These are phyloP conservation scores for Rhagophthalmus giganteus DNA, from an alignment of 2,888 invertebrate genomes.

Conservation along the genomic window DNA sequence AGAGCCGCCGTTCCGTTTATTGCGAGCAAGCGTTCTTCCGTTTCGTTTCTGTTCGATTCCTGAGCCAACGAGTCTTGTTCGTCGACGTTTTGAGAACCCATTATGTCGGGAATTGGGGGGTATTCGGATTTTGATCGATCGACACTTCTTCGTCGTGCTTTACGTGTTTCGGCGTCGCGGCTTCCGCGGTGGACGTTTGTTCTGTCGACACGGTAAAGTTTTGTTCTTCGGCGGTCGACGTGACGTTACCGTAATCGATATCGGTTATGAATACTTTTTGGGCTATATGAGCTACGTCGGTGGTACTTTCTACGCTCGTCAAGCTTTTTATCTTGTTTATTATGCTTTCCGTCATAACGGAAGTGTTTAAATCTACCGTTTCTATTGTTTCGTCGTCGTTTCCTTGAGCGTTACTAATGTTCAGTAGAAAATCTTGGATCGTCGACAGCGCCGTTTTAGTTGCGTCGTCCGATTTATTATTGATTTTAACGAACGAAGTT, in stretches of 20 bases:
- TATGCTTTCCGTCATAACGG: constrained; percentile 2
- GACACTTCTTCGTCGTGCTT: constrained; percentile 28
- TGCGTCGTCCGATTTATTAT: constrained; percentile 4
- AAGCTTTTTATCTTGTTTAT: constrained; percentile 10
- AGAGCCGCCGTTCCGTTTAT: constrained; percentile 41
- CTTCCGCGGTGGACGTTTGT: background rate
- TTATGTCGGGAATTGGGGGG: constrained; percentile 59
- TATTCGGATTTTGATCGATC: constrained; percentile 57
- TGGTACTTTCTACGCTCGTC: constrained; percentile 11
- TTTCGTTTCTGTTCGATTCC: background rate
- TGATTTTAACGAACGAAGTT: constrained; percentile 18
- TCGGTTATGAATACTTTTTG: constrained; percentile 6
- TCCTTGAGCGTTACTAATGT: background rate
- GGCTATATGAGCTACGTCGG: constrained; percentile 9
- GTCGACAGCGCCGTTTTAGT: constrained; percentile 5
- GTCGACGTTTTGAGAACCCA: constrained; percentile 48
- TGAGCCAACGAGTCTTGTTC: constrained; percentile 8
- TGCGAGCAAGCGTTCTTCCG: constrained; percentile 26
- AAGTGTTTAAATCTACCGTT: constrained; percentile 3
- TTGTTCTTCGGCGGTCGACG: background rate
- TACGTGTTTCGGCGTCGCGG: background rate
- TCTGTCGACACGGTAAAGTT: background rate
- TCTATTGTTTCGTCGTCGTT: background rate
- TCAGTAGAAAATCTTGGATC: constrained; percentile 5
- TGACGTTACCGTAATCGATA: background rate